phyloP scores from a whole-genome alignment of 2,113 vertebrate genomes.

The Oreamnos americanus region DNA sequence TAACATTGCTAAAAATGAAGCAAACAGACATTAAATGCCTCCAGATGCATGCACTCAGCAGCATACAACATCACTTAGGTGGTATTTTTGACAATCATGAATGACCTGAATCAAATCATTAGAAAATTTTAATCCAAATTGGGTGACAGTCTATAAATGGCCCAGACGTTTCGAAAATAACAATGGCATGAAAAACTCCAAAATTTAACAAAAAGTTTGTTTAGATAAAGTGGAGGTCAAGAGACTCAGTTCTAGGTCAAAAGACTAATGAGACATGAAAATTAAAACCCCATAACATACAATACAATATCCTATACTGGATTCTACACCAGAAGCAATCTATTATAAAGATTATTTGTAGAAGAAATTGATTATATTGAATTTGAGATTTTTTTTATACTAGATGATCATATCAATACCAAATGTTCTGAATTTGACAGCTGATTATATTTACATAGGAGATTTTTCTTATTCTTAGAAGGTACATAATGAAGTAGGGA shows the following conservation, averaged over 20 bases:
- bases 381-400: neutral
- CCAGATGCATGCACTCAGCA: neutral
- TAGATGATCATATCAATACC: neutral
- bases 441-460: neutral
- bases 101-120: constrained; percentile 8
- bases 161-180: neutral
- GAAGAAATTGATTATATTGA: neutral
- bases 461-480: neutral
- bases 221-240: neutral
- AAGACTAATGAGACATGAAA: neutral
- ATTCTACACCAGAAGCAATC: neutral
- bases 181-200: neutral
- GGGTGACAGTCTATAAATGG: neutral
- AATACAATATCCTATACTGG: neutral
- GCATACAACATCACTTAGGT: neutral
- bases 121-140: neutral
- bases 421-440: constrained; percentile 18
- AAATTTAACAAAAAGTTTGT: neutral
- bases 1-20: neutral
- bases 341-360: neutral
- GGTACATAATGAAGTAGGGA: neutral
- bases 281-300: neutral
- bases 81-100: neutral
- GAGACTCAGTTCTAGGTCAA: neutral
- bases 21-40: neutral